Conservation (phyloP, 1,140 invertebrate genomes). For the Dolichoris vasculosae region DNA sequence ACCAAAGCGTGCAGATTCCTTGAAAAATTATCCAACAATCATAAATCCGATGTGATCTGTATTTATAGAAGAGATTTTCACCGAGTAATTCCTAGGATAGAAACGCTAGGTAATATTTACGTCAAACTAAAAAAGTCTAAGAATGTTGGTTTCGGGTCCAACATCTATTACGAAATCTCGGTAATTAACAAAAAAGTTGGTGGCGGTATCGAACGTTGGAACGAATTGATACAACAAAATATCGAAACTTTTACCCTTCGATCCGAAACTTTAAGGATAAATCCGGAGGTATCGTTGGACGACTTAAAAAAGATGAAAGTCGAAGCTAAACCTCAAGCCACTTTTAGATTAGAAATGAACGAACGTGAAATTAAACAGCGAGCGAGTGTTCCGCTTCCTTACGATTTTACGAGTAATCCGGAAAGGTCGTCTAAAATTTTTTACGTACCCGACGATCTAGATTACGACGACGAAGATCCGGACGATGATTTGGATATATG, state of each 20-base stretch:
- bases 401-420: slow-evolving; percentile 57
- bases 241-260: slow-evolving; percentile 58
- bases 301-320: too few relatives aligned
- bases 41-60: slow-evolving; percentile 63
- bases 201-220: slow-evolving; percentile 60
- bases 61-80: slow-evolving; percentile 67
- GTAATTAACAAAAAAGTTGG: slow-evolving; percentile 61
- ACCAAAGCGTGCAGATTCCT: slow-evolving; percentile 62
- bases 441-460: slow-evolving; percentile 74
- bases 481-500: slow-evolving; percentile 74
- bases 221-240: slow-evolving; percentile 63
- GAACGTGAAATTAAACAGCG: slow-evolving; percentile 67
- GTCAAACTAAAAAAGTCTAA: slow-evolving; percentile 59
- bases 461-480: slow-evolving; percentile 77
- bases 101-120: slow-evolving; percentile 68
- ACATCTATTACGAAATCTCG: slow-evolving; percentile 60
- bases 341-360: slow-evolving; percentile 69
- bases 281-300: too few relatives aligned
- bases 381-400: slow-evolving; percentile 65
- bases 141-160: slow-evolving; percentile 50
- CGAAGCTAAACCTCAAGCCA: slow-evolving; percentile 61
- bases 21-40: slow-evolving; percentile 61
- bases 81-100: slow-evolving; percentile 63
- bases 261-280: too few relatives aligned
- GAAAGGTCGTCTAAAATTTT: slow-evolving; percentile 71